A percentile compares a stretch with the other conserved stretches of the same genome.
These are phyloP conservation scores for Acipenser oxyrinchus DNA, from an alignment of 2,797 vertebrate species.

Conservation along the genomic window DNA sequence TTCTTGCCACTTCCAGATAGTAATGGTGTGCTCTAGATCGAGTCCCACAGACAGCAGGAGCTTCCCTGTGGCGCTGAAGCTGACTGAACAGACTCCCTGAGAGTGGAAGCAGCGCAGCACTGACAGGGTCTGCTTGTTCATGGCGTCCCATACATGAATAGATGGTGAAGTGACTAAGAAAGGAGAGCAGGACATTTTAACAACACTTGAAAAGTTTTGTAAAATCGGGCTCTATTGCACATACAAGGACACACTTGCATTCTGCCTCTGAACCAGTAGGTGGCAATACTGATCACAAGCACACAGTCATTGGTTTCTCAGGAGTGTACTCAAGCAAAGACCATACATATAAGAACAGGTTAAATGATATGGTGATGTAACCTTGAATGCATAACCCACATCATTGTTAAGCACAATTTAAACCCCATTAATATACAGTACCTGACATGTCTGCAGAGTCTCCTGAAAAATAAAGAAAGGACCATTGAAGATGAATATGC, in stretches of 20 bases:
- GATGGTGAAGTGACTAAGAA: slow-evolving; percentile 83
- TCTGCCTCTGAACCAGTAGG: slow-evolving; percentile 34
- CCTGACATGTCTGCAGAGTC: slow-evolving; percentile 97
- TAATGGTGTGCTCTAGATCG: slow-evolving; percentile 85
- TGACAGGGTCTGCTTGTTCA: slow-evolving; percentile 89
- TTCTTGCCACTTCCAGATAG: slow-evolving; percentile 99
- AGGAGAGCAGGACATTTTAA: neutral
- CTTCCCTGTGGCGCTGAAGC: slow-evolving; percentile 96
- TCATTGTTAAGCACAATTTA: too few species aligned
- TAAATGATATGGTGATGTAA: too few species aligned
- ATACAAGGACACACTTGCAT: neutral
- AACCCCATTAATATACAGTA: slow-evolving; percentile 36
- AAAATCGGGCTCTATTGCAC: too few species aligned
- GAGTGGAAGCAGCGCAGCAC: slow-evolving; percentile 89
- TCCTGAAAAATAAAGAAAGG: slow-evolving; percentile 60
- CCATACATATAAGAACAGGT: too few species aligned
- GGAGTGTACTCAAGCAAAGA: too few species aligned
- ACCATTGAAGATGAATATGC: neutral
- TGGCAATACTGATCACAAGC: slow-evolving; percentile 27
- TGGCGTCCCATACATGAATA: slow-evolving; percentile 93
- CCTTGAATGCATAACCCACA: too few species aligned
- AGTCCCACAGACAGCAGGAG: slow-evolving; percentile 88
- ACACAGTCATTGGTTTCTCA: too few species aligned
- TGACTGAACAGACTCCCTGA: slow-evolving; percentile 86
- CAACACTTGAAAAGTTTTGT: neutral